Evolutionary conservation across 2,888 invertebrate genomes (phyloP).

Genomic region (Drosophila robusta): DNA sequence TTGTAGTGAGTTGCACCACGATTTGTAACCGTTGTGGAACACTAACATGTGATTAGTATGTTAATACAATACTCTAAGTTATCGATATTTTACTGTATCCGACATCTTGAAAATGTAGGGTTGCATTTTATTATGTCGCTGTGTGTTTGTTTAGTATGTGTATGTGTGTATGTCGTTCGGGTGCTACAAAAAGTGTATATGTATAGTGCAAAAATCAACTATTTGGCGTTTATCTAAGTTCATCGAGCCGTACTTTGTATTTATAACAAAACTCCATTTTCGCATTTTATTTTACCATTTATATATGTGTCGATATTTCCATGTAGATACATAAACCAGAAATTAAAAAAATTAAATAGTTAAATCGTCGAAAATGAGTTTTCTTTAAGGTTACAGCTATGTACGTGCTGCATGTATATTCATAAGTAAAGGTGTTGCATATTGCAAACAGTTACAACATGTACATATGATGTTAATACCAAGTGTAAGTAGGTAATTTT

Average conservation of each 20-base stretch:
- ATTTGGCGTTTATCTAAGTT: conserved; percentile 8
- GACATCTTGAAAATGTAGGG: conserved; percentile 40
- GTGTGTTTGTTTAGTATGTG: conserved; percentile 36
- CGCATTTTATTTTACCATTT: background rate
- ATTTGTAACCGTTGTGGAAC: conserved; percentile 4
- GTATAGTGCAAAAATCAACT: conserved; percentile 28
- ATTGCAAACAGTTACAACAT: background rate
- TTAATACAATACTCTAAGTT: background rate
- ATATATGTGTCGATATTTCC: background rate
- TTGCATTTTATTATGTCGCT: conserved; percentile 32
- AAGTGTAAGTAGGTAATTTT: conserved; percentile 28
- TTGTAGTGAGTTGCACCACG: conserved; percentile 3
- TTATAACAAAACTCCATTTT: background rate
- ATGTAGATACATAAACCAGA: background rate
- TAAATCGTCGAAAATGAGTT: conserved; percentile 8
- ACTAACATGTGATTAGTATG: conserved; percentile 1
- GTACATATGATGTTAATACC: conserved; percentile 10
- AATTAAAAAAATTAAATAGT: conserved; percentile 13
- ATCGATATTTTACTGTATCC: conserved; percentile 25
- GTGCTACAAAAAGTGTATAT: conserved; percentile 32
- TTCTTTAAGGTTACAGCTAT: conserved; percentile 2
- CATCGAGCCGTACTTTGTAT: background rate
- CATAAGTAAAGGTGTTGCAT: background rate
- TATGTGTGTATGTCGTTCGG: conserved; percentile 28
- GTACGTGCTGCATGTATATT: background rate